Percentiles rank a stretch among this genome's conserved stretches.
These are phyloP conservation scores for Sphaerophoria taeniata DNA, from an alignment of 2,888 invertebrate genomes.

Conservation along the genomic window DNA sequence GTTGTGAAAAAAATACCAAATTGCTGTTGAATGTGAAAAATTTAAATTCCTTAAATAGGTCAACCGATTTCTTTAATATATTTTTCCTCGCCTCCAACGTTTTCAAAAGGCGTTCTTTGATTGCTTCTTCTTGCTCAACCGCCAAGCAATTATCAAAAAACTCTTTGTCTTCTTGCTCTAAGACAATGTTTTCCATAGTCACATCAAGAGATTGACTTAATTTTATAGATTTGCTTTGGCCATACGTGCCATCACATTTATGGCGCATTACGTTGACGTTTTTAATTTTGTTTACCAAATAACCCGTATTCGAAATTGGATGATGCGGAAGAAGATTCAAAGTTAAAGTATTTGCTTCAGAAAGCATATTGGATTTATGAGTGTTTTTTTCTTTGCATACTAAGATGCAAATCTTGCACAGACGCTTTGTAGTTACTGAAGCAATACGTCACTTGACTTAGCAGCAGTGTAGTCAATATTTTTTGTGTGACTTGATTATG, in stretches of 20 bases:
- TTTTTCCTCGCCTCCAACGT: background rate
- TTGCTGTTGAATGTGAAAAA: background rate
- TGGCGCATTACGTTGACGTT: background rate
- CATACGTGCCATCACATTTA: background rate
- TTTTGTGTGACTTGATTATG: too few species aligned
- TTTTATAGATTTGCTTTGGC: background rate
- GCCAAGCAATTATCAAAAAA: slow-evolving; percentile 6
- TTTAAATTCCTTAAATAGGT: background rate
- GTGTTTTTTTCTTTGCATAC: too few species aligned
- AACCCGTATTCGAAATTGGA: background rate
- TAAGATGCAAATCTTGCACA: too few species aligned
- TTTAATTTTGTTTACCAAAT: background rate
- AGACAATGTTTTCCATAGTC: background rate
- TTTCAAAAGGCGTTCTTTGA: background rate
- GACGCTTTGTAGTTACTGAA: too few species aligned
- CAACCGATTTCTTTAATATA: background rate
- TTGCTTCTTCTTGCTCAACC: background rate
- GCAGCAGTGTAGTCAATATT: too few species aligned
- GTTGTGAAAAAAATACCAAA: background rate
- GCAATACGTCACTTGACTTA: too few species aligned
- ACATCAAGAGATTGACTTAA: too few species aligned
- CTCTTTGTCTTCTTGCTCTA: background rate
- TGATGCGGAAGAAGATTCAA: background rate
- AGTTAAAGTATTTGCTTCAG: too few species aligned
- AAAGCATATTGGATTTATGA: too few species aligned